Evolutionary conservation across 1,140 invertebrate genomes (phyloP).

Genomic region (Trichogramma pretiosum): DNA sequence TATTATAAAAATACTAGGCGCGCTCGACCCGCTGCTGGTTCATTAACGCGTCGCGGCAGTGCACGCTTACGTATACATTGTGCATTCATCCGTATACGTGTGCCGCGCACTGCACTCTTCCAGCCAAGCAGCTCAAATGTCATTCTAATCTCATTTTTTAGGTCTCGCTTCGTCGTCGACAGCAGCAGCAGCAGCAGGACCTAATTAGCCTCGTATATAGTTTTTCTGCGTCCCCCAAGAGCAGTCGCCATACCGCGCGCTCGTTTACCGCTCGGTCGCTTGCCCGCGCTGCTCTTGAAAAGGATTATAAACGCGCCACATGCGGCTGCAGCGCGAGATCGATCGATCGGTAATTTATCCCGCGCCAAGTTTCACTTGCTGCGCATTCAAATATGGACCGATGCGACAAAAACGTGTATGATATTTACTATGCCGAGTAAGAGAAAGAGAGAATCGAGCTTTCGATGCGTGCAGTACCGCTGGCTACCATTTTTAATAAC

Average conservation of each 20-base stretch:
- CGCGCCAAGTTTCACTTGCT: conserved; percentile 11
- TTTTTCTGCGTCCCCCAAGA: neutral
- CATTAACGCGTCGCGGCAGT: too few species aligned
- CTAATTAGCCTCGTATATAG: neutral
- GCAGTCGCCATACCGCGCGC: neutral
- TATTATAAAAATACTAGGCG: too few species aligned
- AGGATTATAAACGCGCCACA: neutral
- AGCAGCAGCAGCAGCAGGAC: neutral
- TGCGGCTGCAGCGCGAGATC: neutral
- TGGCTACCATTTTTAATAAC: conserved; percentile 41
- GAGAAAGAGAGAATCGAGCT: too few species aligned
- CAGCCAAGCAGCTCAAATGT: too few species aligned
- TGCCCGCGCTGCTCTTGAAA: neutral
- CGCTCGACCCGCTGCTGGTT: too few species aligned
- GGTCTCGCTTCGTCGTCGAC: neutral
- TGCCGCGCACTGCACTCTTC: too few species aligned
- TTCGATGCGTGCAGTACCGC: conserved; percentile 10
- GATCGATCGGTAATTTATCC: conserved; percentile 12
- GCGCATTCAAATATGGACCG: conserved; percentile 37
- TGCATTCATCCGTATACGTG: too few species aligned
- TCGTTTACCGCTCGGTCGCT: neutral
- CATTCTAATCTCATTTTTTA: neutral
- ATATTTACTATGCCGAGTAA: too few species aligned
- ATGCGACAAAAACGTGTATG: too few species aligned
- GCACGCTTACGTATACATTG: too few species aligned